A percentile compares a stretch with the other conserved stretches of the same genome.
These are phyloP conservation scores for Xerus inauris DNA, from an alignment of 2,113 vertebrate genomes.

Conservation along the genomic window DNA sequence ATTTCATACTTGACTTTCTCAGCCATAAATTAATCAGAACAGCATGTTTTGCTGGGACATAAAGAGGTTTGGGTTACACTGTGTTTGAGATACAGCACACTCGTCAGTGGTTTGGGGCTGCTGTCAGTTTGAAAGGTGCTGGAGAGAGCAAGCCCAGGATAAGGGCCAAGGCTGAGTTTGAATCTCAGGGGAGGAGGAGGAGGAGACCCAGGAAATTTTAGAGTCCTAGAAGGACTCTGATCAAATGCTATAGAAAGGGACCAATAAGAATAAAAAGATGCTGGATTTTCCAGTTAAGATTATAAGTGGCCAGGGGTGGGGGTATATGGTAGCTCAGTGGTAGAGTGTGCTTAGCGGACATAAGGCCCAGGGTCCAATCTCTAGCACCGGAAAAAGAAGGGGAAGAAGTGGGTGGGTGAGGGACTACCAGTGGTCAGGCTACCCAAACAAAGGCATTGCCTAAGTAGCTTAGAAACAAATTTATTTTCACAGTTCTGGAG, in stretches of 20 bases:
- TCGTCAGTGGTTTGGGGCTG: too few species aligned
- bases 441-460: not conserved
- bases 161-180: not conserved
- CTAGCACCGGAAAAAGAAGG: not conserved
- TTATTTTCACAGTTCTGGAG: not conserved
- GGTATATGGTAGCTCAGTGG: too few species aligned
- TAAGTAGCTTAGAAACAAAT: not conserved
- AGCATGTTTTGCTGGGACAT: not conserved
- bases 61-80: not conserved
- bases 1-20: not conserved
- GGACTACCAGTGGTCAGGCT: not conserved
- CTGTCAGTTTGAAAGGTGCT: not conserved
- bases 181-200: not conserved
- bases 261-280: not conserved
- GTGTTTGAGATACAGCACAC: not conserved
- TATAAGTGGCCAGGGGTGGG: not conserved
- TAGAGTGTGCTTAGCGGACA: not conserved
- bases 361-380: not conserved
- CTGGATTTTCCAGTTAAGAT: not conserved
- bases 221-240: not conserved
- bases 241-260: not conserved
- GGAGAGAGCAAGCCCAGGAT: not conserved
- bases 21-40: constrained; percentile 4
- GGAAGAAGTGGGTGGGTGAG: too few species aligned
- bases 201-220: not conserved